Evolutionary conservation across 2,797 vertebrate species (phyloP).

Genomic region (Fistularia commersonii): DNA sequence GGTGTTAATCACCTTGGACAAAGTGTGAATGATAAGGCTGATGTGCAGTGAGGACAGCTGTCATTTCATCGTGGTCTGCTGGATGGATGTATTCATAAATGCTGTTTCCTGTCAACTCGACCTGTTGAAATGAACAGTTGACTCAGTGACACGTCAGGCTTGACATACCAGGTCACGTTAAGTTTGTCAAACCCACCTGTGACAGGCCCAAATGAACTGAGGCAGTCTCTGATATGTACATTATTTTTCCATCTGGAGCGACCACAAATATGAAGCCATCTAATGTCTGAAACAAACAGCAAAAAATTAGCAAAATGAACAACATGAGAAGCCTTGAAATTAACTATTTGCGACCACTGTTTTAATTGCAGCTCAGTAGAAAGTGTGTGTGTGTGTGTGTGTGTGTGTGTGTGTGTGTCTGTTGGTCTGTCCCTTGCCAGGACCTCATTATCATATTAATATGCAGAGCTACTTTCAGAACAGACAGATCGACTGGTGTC

Average conservation of each 20-base stretch:
- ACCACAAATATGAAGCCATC: slow-evolving; percentile 98
- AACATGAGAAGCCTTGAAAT: background rate
- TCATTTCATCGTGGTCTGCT: slow-evolving; percentile 97
- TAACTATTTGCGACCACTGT: background rate
- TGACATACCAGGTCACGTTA: too few species aligned
- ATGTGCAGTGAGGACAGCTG: slow-evolving; percentile 92
- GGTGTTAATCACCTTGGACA: slow-evolving; percentile 81
- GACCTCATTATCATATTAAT: background rate
- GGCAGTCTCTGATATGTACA: slow-evolving; percentile 98
- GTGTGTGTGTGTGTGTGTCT: too few species aligned
- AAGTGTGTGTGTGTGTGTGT: background rate
- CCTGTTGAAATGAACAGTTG: slow-evolving; percentile 77
- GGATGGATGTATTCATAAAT: slow-evolving; percentile 98
- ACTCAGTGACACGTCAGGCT: slow-evolving; percentile 14
- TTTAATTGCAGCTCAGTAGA: background rate
- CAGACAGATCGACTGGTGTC: background rate
- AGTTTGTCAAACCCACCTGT: slow-evolving; percentile 77
- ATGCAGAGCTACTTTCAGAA: background rate
- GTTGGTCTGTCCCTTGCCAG: background rate
- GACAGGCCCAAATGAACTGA: slow-evolving; percentile 96
- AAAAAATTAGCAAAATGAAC: background rate
- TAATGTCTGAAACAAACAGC: slow-evolving; percentile 78
- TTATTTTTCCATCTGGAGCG: slow-evolving; percentile 96
- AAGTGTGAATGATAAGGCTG: slow-evolving; percentile 97
- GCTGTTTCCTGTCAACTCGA: slow-evolving; percentile 97